Conservation (phyloP, 2,113 vertebrate genomes). For the Deroptyus accipitrinus region DNA sequence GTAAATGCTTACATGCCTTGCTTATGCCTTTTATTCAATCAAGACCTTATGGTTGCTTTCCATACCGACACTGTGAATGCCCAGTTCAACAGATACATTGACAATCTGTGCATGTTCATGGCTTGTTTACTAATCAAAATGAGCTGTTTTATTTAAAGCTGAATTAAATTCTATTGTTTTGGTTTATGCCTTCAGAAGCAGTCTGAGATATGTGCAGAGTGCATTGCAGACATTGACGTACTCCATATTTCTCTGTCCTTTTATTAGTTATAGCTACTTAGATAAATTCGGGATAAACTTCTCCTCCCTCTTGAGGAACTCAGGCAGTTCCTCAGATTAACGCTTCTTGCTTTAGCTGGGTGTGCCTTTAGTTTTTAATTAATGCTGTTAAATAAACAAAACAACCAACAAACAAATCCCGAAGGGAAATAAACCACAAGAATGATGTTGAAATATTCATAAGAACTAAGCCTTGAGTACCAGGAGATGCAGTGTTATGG, state of each 20-base stretch:
- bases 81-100: background rate
- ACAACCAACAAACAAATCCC: conserved; percentile 58
- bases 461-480: background rate
- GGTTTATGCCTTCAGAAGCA: background rate
- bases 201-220: background rate
- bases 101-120: background rate
- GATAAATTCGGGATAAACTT: conserved; percentile 8
- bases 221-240: background rate
- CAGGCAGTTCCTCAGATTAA: conserved; percentile 26
- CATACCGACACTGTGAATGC: background rate
- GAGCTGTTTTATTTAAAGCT: background rate
- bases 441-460: conserved; percentile 34
- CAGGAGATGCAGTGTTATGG: background rate
- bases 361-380: conserved; percentile 62
- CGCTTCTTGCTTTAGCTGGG: conserved; percentile 8
- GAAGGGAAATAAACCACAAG: conserved; percentile 19
- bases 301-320: conserved; percentile 17
- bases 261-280: background rate
- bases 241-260: background rate
- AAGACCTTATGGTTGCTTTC: background rate
- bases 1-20: background rate
- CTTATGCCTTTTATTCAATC: background rate
- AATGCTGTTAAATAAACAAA: conserved; percentile 62
- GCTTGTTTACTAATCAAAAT: background rate
- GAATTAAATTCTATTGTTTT: background rate